phyloP scores from a whole-genome alignment of 2,888 invertebrate species.

The Clistopyga incitator region DNA sequence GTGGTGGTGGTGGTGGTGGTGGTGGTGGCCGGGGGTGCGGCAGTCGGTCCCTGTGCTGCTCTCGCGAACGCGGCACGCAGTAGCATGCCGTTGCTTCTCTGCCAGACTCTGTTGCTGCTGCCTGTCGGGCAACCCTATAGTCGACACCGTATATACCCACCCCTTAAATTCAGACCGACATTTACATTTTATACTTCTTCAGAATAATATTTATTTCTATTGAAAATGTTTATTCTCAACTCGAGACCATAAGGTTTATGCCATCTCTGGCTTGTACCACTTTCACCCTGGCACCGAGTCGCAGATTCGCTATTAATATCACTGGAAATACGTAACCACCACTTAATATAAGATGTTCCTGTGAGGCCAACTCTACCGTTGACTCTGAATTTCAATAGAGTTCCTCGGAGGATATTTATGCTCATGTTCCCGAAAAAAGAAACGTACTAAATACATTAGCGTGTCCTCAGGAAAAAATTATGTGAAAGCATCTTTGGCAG shows the following conservation, averaged over 20 bases:
- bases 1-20: slow-evolving; percentile 70
- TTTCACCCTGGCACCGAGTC: slow-evolving; percentile 24
- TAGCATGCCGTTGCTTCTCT: slow-evolving; percentile 22
- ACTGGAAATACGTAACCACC: not conserved
- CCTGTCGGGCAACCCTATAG: slow-evolving; percentile 8
- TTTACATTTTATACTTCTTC: slow-evolving; percentile 42
- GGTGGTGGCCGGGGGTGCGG: slow-evolving; percentile 64
- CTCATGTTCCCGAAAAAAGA: not conserved
- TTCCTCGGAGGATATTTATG: not conserved
- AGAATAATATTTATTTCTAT: slow-evolving; percentile 45
- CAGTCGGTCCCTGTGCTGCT: slow-evolving; percentile 29
- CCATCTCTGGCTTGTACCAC: slow-evolving; percentile 11
- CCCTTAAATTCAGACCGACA: slow-evolving; percentile 5
- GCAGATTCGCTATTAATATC: slow-evolving; percentile 38
- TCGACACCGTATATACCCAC: slow-evolving; percentile 9
- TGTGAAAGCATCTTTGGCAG: too few species aligned
- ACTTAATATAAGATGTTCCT: slow-evolving; percentile 29
- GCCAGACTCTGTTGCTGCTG: not conserved
- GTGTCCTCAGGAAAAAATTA: too few species aligned
- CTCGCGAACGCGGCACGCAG: slow-evolving; percentile 45
- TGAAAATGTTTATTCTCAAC: slow-evolving; percentile 18
- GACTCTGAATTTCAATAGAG: not conserved
- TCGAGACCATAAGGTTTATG: not conserved
- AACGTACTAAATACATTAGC: too few species aligned
- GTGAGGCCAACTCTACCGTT: not conserved